Evolutionary conservation across 2,113 vertebrate species (phyloP), one percentile per base, ranked within the genome.

Genomic region (Pygoscelis adeliae): DNA sequence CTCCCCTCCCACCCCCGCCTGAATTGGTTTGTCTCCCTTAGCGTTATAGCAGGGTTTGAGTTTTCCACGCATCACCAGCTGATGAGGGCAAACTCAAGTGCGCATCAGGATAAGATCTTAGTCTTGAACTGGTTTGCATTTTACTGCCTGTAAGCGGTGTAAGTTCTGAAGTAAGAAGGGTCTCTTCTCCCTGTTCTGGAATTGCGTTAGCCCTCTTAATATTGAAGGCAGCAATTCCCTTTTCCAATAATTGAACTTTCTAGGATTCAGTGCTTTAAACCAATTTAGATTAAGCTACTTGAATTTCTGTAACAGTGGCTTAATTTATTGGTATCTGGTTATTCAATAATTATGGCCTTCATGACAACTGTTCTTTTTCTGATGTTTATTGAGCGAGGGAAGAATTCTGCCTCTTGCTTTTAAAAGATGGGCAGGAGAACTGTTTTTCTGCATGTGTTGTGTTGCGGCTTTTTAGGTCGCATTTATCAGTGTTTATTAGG

Each of bases 1-100:
- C 6, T 76, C 29, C 26, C 9, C 22, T 76, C 30, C 23, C 11
- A 22, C 9, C 6, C 32, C 30, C 7, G 8, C 13, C 44, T 30
- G 29, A 42, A 23, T 26, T 21, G 5, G 5, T 36, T n/a, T 32
- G 2, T 46, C 10, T 69, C 20, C 53, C 10, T 70, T 46, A 22
- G 30, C 2, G 0, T n/a, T 20, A 2, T 9, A 46, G 11, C 18
- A 49, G 42, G 3, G 21, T 49, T 80, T 77, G 21, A 71, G 9
- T 81, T 80, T 76, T 52, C 17, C 10, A 27, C 6, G 0, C 3
- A 0, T 46, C 67, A 52, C 58, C 1, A 0, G 25, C 20, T 71
- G 22, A 56, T 56, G 58, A 84, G 25, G 40, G 27, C 17, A 73
- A 69, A 56, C 25, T 70, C 32, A 26, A 9, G 9, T 0, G 0